These are phyloP conservation scores for Diaphora mendica DNA, from an alignment of 2,888 invertebrate genomes.

Conservation along the genomic window DNA sequence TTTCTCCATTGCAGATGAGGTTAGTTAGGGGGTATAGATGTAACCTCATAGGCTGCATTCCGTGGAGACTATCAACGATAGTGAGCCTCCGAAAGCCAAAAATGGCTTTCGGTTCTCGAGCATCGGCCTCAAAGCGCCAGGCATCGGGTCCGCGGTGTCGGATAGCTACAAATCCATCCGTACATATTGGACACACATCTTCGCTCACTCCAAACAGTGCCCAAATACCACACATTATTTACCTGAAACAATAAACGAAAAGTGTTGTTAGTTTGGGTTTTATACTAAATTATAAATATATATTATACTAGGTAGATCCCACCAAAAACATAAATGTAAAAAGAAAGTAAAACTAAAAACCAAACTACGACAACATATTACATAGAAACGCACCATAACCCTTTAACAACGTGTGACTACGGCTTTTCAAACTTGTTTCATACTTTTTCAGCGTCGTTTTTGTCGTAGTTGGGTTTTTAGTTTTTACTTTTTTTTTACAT, in stretches of 20 bases:
- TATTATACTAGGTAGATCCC: no score
- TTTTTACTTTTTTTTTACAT: no score
- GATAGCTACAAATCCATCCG: conserved; percentile 88
- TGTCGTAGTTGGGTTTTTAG: no score
- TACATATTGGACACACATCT: conserved; percentile 85
- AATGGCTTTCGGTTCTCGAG: conserved; percentile 87
- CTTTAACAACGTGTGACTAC: no score
- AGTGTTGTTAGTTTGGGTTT: not conserved
- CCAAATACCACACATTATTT: conserved; percentile 92
- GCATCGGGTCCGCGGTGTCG: conserved; percentile 91
- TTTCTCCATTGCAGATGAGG: conserved; percentile 93
- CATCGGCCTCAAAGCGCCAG: conserved; percentile 90
- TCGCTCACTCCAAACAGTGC: conserved; percentile 89
- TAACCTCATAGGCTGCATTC: conserved; percentile 92
- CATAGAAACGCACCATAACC: no score
- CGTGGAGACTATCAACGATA: conserved; percentile 90
- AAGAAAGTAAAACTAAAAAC: no score
- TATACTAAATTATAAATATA: not conserved
- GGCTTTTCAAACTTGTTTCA: no score
- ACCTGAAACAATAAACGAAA: conserved; percentile 53
- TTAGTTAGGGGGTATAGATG: conserved; percentile 88
- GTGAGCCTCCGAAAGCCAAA: conserved; percentile 90
- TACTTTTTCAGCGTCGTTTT: no score
- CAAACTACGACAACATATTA: no score
- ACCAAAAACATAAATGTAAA: no score